Percentiles rank a stretch among this genome's conserved stretches.
phyloP scores from a whole-genome alignment of 2,797 vertebrate genomes.

The Acropternis orthonyx region DNA sequence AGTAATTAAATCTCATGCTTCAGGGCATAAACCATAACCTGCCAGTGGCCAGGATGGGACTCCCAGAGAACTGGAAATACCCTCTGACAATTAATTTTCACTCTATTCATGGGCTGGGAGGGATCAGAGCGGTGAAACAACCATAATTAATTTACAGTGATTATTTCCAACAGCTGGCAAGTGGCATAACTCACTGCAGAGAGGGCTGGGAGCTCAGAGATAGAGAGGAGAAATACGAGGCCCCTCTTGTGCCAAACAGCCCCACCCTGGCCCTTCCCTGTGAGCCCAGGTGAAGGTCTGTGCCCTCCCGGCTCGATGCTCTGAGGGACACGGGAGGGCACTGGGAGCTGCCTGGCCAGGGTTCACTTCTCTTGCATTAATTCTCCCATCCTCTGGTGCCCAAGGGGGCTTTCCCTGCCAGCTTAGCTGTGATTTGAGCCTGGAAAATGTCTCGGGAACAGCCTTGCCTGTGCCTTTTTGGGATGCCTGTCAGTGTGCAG shows the following conservation, averaged over 20 bases:
- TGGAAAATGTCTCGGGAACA: accelerated
- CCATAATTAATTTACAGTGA: slow-evolving; percentile 67
- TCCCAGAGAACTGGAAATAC: slow-evolving; percentile 52
- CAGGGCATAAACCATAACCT: slow-evolving; percentile 46
- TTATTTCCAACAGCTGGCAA: slow-evolving; percentile 70
- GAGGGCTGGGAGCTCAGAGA: background rate
- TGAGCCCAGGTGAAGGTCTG: background rate
- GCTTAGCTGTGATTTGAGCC: background rate
- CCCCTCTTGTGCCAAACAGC: background rate
- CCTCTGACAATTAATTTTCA: slow-evolving; percentile 68
- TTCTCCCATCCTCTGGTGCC: background rate
- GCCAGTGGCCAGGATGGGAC: slow-evolving; percentile 34
- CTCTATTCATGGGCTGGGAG: slow-evolving; percentile 46
- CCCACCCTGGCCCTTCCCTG: accelerated
- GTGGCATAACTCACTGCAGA: slow-evolving; percentile 31
- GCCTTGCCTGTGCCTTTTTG: accelerated
- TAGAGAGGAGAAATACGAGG: background rate
- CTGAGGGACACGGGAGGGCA: accelerated
- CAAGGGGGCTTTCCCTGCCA: accelerated
- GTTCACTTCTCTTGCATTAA: background rate
- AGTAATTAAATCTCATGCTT: slow-evolving; percentile 57
- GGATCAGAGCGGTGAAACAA: slow-evolving; percentile 55
- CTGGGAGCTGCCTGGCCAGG: background rate
- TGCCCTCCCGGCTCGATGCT: background rate
- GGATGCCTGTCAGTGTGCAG: background rate